phyloP scores from a whole-genome alignment of 37 sponge, comb jelly and placozoan species.

The Bolinopsis microptera region DNA sequence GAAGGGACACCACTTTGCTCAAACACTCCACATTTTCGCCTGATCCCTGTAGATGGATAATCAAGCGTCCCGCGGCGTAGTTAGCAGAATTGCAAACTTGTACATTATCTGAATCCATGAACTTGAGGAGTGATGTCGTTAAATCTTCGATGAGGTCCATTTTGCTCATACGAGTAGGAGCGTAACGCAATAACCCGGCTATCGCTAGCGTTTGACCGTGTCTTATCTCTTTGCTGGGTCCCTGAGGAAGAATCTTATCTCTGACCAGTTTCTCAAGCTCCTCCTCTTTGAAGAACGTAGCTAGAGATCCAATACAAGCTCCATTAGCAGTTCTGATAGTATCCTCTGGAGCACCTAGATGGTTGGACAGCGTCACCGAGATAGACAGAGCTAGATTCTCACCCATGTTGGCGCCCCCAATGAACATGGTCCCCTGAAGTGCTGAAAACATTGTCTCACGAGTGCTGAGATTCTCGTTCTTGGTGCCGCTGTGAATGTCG shows the following conservation, averaged over 20 bases:
- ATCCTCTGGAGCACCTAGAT: constrained; percentile 55
- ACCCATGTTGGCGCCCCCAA: constrained; percentile 19
- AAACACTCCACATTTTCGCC: background rate
- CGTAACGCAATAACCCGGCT: constrained; percentile 6
- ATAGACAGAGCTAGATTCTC: constrained; percentile 1
- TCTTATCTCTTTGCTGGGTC: background rate
- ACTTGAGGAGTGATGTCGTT: background rate
- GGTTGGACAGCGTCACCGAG: background rate
- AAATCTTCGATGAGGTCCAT: constrained; percentile 26
- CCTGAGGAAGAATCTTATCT: background rate
- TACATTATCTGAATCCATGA: constrained; percentile 46
- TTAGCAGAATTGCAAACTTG: constrained; percentile 44
- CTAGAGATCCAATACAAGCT: constrained; percentile 42
- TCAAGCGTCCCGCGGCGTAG: constrained; percentile 10
- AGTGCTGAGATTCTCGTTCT: constrained; percentile 73
- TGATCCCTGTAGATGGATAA: constrained; percentile 10
- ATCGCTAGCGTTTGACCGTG: constrained; percentile 45
- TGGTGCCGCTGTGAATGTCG: constrained; percentile 85
- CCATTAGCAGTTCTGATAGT: constrained; percentile 53
- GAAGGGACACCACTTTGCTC: background rate
- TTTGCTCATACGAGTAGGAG: background rate
- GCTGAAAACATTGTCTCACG: constrained; percentile 62
- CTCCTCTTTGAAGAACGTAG: constrained; percentile 41
- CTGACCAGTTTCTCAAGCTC: constrained; percentile 42
- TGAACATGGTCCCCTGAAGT: constrained; percentile 54